Conservation (phyloP, 2,113 vertebrate genomes). For the Gymnogyps californianus region DNA sequence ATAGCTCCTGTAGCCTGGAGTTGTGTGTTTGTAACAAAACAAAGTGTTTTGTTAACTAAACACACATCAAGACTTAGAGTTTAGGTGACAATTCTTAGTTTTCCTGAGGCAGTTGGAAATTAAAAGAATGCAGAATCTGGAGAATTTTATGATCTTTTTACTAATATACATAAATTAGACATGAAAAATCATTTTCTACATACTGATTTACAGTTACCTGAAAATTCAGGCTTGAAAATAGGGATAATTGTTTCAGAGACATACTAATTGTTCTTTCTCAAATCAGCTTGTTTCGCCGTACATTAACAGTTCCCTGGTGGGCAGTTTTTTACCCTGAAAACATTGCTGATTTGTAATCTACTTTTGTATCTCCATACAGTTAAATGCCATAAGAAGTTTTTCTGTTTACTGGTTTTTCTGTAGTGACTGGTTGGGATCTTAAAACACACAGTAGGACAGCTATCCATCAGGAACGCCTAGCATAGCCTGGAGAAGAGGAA, state of each 20-base stretch:
- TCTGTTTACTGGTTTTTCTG: not conserved
- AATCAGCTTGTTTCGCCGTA: not conserved
- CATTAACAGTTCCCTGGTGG: not conserved
- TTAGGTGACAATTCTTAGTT: not conserved
- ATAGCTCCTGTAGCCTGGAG: not conserved
- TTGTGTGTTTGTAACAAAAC: too few species aligned
- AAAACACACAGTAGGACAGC: not conserved
- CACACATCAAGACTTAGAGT: not conserved
- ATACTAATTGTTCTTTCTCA: not conserved
- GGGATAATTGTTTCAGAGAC: not conserved
- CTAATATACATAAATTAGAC: not conserved
- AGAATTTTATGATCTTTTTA: not conserved
- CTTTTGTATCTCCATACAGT: not conserved
- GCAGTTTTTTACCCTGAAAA: not conserved
- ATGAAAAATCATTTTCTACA: not conserved
- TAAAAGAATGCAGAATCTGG: not conserved
- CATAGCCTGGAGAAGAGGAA: not conserved
- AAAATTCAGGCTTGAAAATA: not conserved
- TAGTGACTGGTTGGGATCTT: not conserved
- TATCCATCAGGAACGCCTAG: not conserved
- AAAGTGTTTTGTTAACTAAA: not conserved
- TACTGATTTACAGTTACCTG: not conserved
- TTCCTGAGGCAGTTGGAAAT: not conserved
- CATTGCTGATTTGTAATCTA: not conserved
- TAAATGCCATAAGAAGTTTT: not conserved